Evolutionary conservation across 2,113 vertebrate species (phyloP).

Genomic region (Grammomys dolichurus): DNA sequence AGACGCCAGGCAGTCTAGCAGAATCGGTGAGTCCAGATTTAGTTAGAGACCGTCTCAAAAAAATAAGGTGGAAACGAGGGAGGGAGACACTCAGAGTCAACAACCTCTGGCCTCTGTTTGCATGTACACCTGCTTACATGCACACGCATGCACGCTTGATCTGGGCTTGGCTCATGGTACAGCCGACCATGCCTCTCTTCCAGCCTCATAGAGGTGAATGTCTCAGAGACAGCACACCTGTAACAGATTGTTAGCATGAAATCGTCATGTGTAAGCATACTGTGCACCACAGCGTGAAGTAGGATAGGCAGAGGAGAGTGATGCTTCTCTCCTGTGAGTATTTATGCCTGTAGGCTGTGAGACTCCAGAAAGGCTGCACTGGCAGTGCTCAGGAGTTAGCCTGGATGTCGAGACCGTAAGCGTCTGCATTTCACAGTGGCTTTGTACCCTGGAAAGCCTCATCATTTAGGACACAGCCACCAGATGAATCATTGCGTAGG

Average conservation of each 20-base stretch:
- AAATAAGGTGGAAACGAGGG: background rate
- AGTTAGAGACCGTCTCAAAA: background rate
- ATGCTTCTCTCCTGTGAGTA: background rate
- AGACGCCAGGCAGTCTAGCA: background rate
- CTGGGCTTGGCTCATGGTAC: background rate
- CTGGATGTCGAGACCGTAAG: background rate
- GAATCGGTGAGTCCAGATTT: background rate
- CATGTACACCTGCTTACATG: background rate
- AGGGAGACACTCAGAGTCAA: background rate
- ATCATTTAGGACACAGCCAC: background rate
- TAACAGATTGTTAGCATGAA: background rate
- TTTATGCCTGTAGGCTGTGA: background rate
- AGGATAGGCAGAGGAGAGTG: rapidly evolving
- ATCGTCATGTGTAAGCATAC: rapidly evolving
- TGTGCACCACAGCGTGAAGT: rapidly evolving
- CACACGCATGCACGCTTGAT: background rate
- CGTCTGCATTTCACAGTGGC: background rate
- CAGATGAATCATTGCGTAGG: background rate
- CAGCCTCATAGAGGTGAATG: background rate
- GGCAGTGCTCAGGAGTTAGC: background rate
- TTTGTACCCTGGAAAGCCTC: background rate
- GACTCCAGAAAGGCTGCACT: background rate
- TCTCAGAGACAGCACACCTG: rapidly evolving
- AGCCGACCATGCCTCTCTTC: background rate
- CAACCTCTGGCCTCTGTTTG: too few species aligned